phyloP scores from a whole-genome alignment of 2,113 vertebrate species.

The Rhynchopsitta pachyrhyncha region DNA sequence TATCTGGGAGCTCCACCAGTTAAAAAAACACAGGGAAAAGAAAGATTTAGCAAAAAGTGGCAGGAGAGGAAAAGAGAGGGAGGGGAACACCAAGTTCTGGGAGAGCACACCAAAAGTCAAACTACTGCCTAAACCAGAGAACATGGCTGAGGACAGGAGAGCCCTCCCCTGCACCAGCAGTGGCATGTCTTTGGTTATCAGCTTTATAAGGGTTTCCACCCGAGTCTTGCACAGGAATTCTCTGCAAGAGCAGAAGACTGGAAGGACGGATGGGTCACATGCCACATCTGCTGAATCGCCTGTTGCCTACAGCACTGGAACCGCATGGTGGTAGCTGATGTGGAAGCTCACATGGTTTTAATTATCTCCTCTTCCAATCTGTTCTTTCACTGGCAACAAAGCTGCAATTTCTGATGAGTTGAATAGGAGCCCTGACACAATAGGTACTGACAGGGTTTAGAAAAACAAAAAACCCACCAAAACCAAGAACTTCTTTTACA shows the following conservation, averaged over 20 bases:
- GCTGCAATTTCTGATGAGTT: not conserved
- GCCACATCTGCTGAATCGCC: not conserved
- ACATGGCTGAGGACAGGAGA: not conserved
- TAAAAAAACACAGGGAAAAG: not conserved
- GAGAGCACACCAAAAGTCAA: not conserved
- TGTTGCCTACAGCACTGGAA: not conserved
- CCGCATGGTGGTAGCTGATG: not conserved
- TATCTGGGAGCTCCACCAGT: not conserved
- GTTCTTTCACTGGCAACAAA: not conserved
- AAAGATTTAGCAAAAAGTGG: not conserved
- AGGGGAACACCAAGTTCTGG: not conserved
- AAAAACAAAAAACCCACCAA: not conserved
- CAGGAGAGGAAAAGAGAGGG: not conserved
- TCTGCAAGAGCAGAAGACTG: not conserved
- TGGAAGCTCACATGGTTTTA: not conserved
- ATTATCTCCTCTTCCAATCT: not conserved
- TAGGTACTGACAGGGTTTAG: not conserved
- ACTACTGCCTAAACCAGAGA: not conserved
- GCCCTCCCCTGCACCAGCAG: not conserved
- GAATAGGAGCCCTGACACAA: not conserved
- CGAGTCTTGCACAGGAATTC: not conserved
- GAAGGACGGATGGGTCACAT: not conserved
- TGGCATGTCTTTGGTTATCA: fast-evolving
- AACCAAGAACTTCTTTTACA: not conserved
- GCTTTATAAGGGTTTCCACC: not conserved